Percentiles rank a stretch among this genome's conserved stretches.
phyloP scores from a whole-genome alignment of 2,888 invertebrate species.

The Orthonychiurus folsomi region DNA sequence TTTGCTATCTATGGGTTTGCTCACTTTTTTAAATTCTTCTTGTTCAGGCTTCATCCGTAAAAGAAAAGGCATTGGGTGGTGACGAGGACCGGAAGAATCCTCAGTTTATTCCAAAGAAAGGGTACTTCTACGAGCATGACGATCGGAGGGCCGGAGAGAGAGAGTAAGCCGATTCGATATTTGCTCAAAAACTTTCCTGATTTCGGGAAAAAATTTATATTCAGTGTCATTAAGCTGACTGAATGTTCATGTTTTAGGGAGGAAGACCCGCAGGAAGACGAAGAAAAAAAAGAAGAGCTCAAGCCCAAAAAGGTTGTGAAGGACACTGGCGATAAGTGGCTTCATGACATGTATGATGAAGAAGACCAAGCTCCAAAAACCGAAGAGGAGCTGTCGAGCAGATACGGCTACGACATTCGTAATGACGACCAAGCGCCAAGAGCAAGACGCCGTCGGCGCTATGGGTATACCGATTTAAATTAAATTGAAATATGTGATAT shows the following conservation, averaged over 20 bases:
- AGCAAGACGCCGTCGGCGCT: constrained; percentile 72
- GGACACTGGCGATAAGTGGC: constrained; percentile 60
- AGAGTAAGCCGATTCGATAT: neutral
- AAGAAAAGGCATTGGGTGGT: constrained; percentile 69
- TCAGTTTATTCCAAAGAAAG: constrained; percentile 91
- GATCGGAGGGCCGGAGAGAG: constrained; percentile 57
- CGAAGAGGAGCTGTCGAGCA: constrained; percentile 68
- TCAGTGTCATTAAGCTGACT: constrained; percentile 1
- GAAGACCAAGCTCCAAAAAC: constrained; percentile 75
- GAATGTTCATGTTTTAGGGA: constrained; percentile 5
- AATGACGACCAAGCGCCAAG: constrained; percentile 85
- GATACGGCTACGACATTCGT: constrained; percentile 90
- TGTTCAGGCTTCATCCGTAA: constrained; percentile 40
- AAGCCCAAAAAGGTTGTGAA: constrained; percentile 51
- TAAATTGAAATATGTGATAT: too few species aligned
- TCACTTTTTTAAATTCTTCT: constrained; percentile 10
- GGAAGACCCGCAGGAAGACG: constrained; percentile 7
- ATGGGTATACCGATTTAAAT: constrained; percentile 55
- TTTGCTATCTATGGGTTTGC: neutral
- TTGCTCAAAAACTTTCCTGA: neutral
- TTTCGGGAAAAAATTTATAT: too few species aligned
- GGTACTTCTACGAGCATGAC: constrained; percentile 94
- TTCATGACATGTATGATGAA: constrained; percentile 76
- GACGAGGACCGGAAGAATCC: constrained; percentile 93
- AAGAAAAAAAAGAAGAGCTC: constrained; percentile 41